Evolutionary conservation across 2,888 invertebrate genomes (phyloP).

Genomic region (Trachelus troglodyta): DNA sequence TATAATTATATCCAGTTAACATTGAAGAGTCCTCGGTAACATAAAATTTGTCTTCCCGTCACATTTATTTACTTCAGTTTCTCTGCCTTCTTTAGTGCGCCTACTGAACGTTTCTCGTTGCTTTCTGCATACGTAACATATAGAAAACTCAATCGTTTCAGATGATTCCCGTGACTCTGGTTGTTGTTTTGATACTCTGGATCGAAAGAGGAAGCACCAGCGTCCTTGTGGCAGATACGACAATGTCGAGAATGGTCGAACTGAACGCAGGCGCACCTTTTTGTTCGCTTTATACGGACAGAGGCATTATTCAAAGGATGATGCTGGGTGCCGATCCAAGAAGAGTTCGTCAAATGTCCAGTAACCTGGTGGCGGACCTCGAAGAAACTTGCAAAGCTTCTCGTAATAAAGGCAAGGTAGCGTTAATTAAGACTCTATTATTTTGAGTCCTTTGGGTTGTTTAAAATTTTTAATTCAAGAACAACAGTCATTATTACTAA

Average conservation of each 20-base stretch:
- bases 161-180: not conserved
- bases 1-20: not conserved
- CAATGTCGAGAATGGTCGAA: slow-evolving; percentile 75
- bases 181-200: slow-evolving; percentile 5
- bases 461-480: too few relatives aligned
- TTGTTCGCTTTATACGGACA: slow-evolving; percentile 72
- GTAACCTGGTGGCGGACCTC: slow-evolving; percentile 71
- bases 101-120: not conserved
- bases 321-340: slow-evolving; percentile 70
- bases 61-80: not conserved
- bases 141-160: not conserved
- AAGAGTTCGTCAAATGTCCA: slow-evolving; percentile 72
- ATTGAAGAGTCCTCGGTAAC: not conserved
- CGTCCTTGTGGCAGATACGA: slow-evolving; percentile 72
- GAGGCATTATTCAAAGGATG: slow-evolving; percentile 73
- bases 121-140: not conserved
- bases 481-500: not conserved
- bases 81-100: not conserved
- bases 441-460: not conserved
- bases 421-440: not conserved
- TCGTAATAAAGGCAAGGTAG: slow-evolving; percentile 55
- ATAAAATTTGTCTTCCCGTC: not conserved
- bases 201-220: slow-evolving; percentile 43
- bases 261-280: slow-evolving; percentile 72
- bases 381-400: slow-evolving; percentile 70